Base-by-base conservation (phyloP, 2,797 vertebrate genomes). In the Sebastolobus alascanus region DNA sequence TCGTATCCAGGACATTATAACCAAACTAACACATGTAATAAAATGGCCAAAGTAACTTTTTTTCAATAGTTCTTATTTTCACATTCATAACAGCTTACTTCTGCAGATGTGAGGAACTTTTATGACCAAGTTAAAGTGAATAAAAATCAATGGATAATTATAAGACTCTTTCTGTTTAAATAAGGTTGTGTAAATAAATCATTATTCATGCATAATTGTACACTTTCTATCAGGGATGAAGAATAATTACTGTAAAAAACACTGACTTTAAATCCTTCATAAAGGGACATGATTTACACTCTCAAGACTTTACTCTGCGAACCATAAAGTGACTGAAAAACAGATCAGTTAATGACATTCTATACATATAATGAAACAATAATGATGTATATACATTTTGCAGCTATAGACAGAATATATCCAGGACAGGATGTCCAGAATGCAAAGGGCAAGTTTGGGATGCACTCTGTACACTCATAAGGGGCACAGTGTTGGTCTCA, bases 351-450 rank as follows among this genome's bases (percentile, higher is more conserved):
- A 6, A 65, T 38, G 6, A 67, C 38, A 46, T 35, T 63, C 16
- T 56, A n/a, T 58, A 84, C 58, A 71, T 58, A 67, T n/a, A 68
- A 67, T 43, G 10, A 66, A 75, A 79, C 54, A 68, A 73, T 12
- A 29, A 63, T n/a, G 16, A 68, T 64, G 5, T 79, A 86, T 83
- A 75, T 84, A 84, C 72, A 89, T 22, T 58, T 7, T 77, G 7
- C 55, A 78, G 54, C 27, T 80, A 74, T 74, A 63, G 10, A 81
- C 46, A 84, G 18, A 71, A 73, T 71, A 72, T 73, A 76, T 54
- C 73, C 54, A 83, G 18, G 29, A 73, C 16, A 67, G 3, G 14
- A 67, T 20, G 63, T 50, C 13, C 5, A 59, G 6, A 22, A 33
- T 6, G 50, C 29, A 73, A 56, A 40, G 8, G n/a, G 2, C 3